Conservation (phyloP, 2,797 vertebrate genomes). For the Sternotherus odoratus region DNA sequence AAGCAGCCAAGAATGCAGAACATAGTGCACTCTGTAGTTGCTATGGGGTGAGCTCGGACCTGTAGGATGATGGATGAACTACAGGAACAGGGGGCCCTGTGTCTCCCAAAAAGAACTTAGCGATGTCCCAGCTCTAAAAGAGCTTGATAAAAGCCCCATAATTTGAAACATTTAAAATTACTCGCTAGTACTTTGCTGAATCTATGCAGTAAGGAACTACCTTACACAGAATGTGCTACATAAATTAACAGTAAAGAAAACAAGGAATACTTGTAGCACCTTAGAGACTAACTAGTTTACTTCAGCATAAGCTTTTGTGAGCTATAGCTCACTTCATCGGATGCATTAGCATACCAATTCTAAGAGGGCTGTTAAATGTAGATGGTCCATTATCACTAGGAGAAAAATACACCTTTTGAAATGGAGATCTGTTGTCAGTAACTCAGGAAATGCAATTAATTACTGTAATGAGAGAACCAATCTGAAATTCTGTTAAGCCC, state of each 20-base stretch:
- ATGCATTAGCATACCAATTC: no score
- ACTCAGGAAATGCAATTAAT: no score
- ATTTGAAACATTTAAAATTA: background rate
- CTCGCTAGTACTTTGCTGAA: background rate
- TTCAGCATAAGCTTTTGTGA: no score
- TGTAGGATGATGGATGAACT: background rate
- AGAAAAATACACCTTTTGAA: no score
- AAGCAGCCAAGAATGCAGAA: background rate
- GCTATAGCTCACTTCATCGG: no score
- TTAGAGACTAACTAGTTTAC: no score
- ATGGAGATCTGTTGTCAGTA: no score
- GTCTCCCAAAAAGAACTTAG: background rate
- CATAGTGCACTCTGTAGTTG: background rate
- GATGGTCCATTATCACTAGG: no score
- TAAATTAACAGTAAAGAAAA: background rate
- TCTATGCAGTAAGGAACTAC: background rate
- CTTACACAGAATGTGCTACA: background rate
- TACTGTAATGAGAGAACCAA: no score
- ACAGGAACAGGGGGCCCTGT: rapidly evolving
- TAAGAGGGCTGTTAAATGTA: no score
- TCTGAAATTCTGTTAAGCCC: no score
- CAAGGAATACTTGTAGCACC: no score
- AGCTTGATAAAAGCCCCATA: background rate
- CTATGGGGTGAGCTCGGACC: rapidly evolving
- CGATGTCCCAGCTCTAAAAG: background rate